Conservation (phyloP, 1,140 invertebrate genomes). For the Drosophila ercepeae region DNA sequence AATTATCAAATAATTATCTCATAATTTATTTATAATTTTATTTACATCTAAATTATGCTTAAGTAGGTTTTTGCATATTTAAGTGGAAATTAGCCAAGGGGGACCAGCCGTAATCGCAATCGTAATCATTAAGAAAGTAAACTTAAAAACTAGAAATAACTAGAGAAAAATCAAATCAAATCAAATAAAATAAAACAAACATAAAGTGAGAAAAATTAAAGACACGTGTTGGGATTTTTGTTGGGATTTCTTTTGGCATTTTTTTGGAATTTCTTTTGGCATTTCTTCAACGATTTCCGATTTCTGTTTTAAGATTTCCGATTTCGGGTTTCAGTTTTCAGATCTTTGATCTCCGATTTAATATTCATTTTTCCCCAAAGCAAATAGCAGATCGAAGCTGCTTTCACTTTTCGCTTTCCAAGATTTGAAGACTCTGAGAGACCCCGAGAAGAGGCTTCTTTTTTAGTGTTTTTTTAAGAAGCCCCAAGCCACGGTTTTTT, state of each 20-base stretch:
- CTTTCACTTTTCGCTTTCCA: constrained; percentile 55
- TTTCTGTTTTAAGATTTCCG: too few relatives aligned
- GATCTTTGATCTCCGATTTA: constrained; percentile 14
- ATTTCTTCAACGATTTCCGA: too few relatives aligned
- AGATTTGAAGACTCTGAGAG: constrained; percentile 17
- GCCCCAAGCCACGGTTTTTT: neutral
- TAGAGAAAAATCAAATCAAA: neutral
- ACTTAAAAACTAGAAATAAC: too few relatives aligned
- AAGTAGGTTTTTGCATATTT: constrained; percentile 30
- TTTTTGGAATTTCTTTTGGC: too few relatives aligned
- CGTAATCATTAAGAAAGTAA: too few relatives aligned
- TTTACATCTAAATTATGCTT: constrained; percentile 23
- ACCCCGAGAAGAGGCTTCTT: neutral
- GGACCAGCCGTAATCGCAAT: too few relatives aligned
- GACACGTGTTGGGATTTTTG: constrained; percentile 40
- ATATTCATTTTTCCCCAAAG: constrained; percentile 36
- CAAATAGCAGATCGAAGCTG: constrained; percentile 33
- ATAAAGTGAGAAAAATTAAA: constrained; percentile 27
- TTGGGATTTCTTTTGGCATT: too few relatives aligned
- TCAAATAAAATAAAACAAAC: constrained; percentile 33
- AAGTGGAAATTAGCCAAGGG: constrained; percentile 26
- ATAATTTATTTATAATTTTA: constrained; percentile 23
- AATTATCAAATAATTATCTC: too few relatives aligned
- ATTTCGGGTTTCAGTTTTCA: too few relatives aligned
- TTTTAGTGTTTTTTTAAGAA: neutral